Percentiles rank a stretch among this genome's conserved stretches.
phyloP scores from a whole-genome alignment of 2,888 invertebrate genomes.

The Eupsilia transversa region DNA sequence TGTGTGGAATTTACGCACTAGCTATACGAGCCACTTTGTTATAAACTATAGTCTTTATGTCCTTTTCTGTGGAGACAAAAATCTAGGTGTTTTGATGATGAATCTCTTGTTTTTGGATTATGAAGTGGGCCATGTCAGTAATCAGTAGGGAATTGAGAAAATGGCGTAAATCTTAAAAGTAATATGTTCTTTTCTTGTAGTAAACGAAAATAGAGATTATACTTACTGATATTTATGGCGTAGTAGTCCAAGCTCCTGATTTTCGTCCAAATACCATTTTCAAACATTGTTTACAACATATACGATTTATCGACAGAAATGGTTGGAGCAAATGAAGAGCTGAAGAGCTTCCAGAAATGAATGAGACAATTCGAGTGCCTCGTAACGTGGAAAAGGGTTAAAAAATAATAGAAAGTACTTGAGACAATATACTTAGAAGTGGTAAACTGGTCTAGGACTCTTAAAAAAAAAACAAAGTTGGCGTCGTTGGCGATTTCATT shows the following conservation, averaged over 20 bases:
- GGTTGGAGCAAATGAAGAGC: not conserved
- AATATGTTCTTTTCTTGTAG: too few relatives aligned
- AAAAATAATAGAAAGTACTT: not conserved
- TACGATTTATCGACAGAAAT: not conserved
- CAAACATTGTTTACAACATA: not conserved
- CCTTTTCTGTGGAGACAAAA: not conserved
- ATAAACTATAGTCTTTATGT: slow-evolving; percentile 28
- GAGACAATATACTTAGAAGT: not conserved
- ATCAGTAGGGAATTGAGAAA: not conserved
- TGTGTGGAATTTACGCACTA: slow-evolving; percentile 70
- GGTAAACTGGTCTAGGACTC: not conserved
- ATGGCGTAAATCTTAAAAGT: too few relatives aligned
- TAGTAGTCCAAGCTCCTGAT: not conserved
- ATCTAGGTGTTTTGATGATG: not conserved
- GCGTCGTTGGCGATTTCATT: not conserved
- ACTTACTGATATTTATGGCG: not conserved
- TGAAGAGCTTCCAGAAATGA: not conserved
- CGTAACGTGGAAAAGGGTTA: not conserved
- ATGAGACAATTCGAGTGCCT: not conserved
- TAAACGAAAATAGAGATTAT: not conserved
- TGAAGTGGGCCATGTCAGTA: not conserved
- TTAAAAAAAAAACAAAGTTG: too few relatives aligned
- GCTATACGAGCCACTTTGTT: slow-evolving; percentile 57
- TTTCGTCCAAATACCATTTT: too few relatives aligned
- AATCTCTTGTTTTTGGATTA: not conserved